Percentiles rank a stretch among this genome's conserved stretches.
phyloP scores from a whole-genome alignment of 2,113 vertebrate species.

The Paratilapia polleni region DNA sequence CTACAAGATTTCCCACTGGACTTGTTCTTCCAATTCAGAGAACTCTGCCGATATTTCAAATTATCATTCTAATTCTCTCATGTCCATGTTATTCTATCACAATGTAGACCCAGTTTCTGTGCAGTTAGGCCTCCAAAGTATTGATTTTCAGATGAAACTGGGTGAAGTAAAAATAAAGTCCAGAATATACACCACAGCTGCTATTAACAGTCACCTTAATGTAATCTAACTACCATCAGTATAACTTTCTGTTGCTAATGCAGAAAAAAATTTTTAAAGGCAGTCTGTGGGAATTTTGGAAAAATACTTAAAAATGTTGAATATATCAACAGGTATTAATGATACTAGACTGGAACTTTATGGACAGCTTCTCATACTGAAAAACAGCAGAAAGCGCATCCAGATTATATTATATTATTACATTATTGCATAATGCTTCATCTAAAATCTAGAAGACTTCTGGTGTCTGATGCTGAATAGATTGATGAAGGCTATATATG shows the following conservation, averaged over 20 bases:
- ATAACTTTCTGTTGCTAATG: too few species aligned
- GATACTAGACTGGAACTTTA: too few species aligned
- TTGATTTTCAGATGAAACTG: neutral
- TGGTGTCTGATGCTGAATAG: neutral
- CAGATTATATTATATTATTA: too few species aligned
- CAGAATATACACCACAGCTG: neutral
- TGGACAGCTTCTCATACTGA: too few species aligned
- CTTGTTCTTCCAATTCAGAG: neutral
- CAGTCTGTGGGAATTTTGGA: too few species aligned
- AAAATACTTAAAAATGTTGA: too few species aligned
- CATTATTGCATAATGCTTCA: neutral
- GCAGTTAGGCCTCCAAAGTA: neutral
- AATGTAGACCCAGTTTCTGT: neutral
- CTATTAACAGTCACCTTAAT: neutral
- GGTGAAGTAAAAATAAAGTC: neutral
- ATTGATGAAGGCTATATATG: neutral
- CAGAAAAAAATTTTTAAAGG: too few species aligned
- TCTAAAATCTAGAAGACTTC: neutral
- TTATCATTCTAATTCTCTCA: neutral
- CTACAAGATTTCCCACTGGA: constrained; percentile 4
- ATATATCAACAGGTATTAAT: too few species aligned
- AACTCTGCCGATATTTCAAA: neutral
- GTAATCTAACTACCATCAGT: neutral
- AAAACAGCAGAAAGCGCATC: too few species aligned
- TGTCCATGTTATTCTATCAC: neutral